These are phyloP conservation scores for Lagopus leucura DNA, from an alignment of 2,113 vertebrate genomes.

Conservation along the genomic window DNA sequence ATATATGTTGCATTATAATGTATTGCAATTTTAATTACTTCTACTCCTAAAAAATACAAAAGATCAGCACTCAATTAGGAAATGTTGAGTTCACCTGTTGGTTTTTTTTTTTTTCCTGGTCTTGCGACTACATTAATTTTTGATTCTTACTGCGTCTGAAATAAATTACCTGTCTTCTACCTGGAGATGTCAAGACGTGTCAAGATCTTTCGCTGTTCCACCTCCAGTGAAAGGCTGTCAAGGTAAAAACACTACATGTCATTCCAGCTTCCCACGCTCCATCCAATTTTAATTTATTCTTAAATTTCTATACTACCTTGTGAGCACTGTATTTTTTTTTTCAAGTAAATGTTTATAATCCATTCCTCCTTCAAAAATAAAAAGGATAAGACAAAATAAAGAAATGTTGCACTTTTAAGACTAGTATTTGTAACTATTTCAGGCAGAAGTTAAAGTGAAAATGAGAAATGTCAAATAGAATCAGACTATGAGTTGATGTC, in stretches of 20 bases:
- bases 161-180: conserved; percentile 56
- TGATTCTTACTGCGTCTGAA: conserved; percentile 17
- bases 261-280: conserved; percentile 42
- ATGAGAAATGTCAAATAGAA: neutral
- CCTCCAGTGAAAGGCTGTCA: conserved; percentile 60
- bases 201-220: conserved; percentile 54
- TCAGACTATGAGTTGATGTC: neutral
- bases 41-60: conserved; percentile 30
- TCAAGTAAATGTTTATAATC: neutral
- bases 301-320: conserved; percentile 14
- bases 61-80: neutral
- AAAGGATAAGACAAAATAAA: neutral
- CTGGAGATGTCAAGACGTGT: conserved; percentile 44
- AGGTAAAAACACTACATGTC: conserved; percentile 37
- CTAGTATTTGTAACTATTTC: neutral
- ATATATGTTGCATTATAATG: neutral
- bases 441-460: neutral
- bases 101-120: neutral
- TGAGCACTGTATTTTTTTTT: neutral
- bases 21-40: conserved; percentile 5
- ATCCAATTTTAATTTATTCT: conserved; percentile 41
- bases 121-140: conserved; percentile 10
- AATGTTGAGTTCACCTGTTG: neutral
- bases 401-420: neutral
- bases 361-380: neutral